Base-by-base conservation (phyloP, 2,888 invertebrate species). In the Globia sparganii region DNA sequence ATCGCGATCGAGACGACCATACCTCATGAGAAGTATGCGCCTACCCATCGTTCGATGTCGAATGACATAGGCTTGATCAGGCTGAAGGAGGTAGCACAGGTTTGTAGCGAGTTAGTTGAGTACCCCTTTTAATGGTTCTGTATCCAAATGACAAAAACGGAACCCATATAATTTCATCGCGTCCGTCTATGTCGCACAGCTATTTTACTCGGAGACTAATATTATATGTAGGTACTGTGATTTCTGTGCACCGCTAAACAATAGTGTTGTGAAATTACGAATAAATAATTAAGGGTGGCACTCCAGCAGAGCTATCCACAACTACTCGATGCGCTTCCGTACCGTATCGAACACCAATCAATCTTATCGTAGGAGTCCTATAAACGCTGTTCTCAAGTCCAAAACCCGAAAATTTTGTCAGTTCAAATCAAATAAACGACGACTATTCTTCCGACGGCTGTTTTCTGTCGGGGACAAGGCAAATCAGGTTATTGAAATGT, bases 61-160 rank as follows among this genome's bases (percentile, higher is more conserved):
- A 28, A 85, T 8, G 86, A 85, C 65, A 84, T 85, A 65, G 84
- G 59, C 8, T 68, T 85, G 40, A 86, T 85, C 40, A 81, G 73
- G 15, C 5, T 85, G 56, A 84, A 56, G 40, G 64, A 70, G 18
- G 15, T 15, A 43, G 85, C 78, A 81, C 84, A 78, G 84, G 85
- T 85, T 34, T 70, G 64, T 65, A 66, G 15, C 4, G 5, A n/a
- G 15, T 46, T 56, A 3, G 21, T 66, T 31, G 0, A 13, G 25
- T 13, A 56, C 13, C n/a, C n/a, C 13, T 56, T 28, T 8, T 62
- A 21, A 28, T 3, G 28, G 28, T 28, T 65, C 0, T 11, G 28
- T 28, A 21, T 18, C 21, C 21, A 28, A 43, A 43, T 28, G 9
- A 65, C 9, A 65, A 58, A 28, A 4, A 21, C 8, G 59, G 28